Evolutionary conservation across 2,888 invertebrate genomes (phyloP).

Genomic region (Oscheius onirici): DNA sequence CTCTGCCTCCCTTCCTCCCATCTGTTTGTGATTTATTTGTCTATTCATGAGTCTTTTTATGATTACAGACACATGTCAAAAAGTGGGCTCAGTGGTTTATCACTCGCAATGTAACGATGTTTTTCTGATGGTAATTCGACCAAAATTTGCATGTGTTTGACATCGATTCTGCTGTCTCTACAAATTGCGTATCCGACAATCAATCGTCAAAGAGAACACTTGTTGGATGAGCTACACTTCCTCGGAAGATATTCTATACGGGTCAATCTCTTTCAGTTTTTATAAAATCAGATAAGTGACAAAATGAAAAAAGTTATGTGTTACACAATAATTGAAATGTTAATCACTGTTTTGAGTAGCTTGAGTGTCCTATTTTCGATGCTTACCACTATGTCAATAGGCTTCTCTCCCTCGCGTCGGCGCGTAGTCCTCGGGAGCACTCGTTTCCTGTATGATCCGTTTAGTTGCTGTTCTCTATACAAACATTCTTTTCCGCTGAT

Average conservation of each 20-base stretch:
- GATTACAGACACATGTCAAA: not conserved
- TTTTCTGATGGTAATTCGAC: constrained; percentile 6
- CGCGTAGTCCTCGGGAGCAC: constrained; percentile 32
- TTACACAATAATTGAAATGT: not conserved
- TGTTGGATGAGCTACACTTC: constrained; percentile 13
- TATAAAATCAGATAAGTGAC: no score
- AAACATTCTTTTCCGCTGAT: constrained; percentile 20
- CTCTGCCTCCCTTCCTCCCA: not conserved
- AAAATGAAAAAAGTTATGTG: no score
- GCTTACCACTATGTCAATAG: constrained; percentile 29
- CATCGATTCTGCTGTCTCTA: constrained; percentile 11
- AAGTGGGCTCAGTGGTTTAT: not conserved
- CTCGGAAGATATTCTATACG: no score
- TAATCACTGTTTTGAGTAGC: constrained; percentile 17
- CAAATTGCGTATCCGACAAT: constrained; percentile 16
- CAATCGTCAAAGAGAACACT: constrained; percentile 25
- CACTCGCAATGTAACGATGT: not conserved
- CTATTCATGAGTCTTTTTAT: not conserved
- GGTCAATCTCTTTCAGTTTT: no score
- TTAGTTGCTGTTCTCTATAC: constrained; percentile 25
- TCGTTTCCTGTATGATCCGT: constrained; percentile 32
- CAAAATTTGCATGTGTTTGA: constrained; percentile 21
- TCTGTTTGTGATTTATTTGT: not conserved
- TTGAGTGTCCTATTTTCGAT: constrained; percentile 30
- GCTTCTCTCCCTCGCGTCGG: constrained; percentile 15